Base-by-base conservation (phyloP, 2,797 vertebrate species). In the Ambastaia sidthimunki region DNA sequence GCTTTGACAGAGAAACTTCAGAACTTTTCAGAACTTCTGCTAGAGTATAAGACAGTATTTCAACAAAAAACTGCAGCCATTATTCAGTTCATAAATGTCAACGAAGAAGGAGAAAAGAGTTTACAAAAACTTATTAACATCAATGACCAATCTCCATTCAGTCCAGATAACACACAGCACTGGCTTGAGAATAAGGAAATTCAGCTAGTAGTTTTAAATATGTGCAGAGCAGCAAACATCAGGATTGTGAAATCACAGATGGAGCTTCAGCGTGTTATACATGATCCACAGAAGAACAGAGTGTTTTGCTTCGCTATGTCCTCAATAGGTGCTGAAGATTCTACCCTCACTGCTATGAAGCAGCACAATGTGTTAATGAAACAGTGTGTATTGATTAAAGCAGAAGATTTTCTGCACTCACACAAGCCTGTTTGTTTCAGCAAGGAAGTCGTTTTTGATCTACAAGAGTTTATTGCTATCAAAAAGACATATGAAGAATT, bases 131-230 rank as follows among this genome's bases (percentile, higher is more conserved):
- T 87, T 21, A 28, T 86, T 4, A 21, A 23, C 0, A 21, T 3
- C 0, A 28, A 41, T 3, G 4, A 55, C 0, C 63, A 60, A 9
- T 83, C 82, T 1, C 84, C 73, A 1, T 85, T 89, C 21, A 69
- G 19, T 10, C 1, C 19, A 2, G n/a, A 19, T 1, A 4, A 16
- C 0, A 78, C 83, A 1, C 11, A 3, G 0, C 10, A 55, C 2
- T 89, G 85, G 76, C 34, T 89, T 7, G 68, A 63, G 37, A 57
- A 71, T n/a, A 88, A 75, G 54, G 44, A 74, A 10, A 9, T 5
- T 15, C 76, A 89, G 6, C 57, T 86, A 5, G 68, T 12, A 1
- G 34, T 59, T 18, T 13, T 87, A 9, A 76, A 28, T 74, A 48
- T n/a, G 34, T 87, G 16, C 34, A 71, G 0, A 75, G 54, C 10